Base-by-base conservation (phyloP, 1,140 invertebrate species). In the Sitobion miscanthi region DNA sequence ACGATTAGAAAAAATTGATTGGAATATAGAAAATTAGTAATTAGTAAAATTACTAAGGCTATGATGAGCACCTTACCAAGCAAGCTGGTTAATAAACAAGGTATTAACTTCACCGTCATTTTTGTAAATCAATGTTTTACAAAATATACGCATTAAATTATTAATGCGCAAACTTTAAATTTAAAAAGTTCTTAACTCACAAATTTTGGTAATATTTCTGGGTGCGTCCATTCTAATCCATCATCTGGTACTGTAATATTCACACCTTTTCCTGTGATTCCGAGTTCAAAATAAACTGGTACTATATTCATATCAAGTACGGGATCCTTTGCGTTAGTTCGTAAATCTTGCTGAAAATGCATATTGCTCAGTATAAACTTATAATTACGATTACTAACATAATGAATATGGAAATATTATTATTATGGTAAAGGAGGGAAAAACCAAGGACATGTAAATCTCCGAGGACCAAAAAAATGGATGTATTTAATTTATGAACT, bases 211-310 rank as follows among this genome's bases (percentile, higher is more conserved):
- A 95, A 95, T 11, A 99, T 95, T 95, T 99, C 98, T 0, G 97
- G 96, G 95, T 98, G 98, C 45, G 96, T 97, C 94, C 97, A 96
- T 95, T 98, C 97, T 23, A 98, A 95, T 20, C 98, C 98, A 95
- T 99, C 98, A 95, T 99, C 98, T 9, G 99, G 95, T 91, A 99
- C 97, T 1, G 97, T 97, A 6, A 99, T 96, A n/a, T 97, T 96
- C 0, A 99, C 96, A 25, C 97, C 97, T 94, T 96, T 96, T 23
- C 98, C 98, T 11, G 98, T 98, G 94, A 97, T 96, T 17, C 97
- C 97, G 38, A 95, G 94, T 94, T 95, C 95, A 96, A 98, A 99
- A 47, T 47, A 93, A 2, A 98, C 97, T 1, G 97, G 97, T 42
- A 98, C 95, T 21, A 98, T 97, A 94, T 97, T 97, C 30, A 98